Base-by-base conservation (phyloP, 2,113 vertebrate genomes). In the Bubalus kerabau region DNA sequence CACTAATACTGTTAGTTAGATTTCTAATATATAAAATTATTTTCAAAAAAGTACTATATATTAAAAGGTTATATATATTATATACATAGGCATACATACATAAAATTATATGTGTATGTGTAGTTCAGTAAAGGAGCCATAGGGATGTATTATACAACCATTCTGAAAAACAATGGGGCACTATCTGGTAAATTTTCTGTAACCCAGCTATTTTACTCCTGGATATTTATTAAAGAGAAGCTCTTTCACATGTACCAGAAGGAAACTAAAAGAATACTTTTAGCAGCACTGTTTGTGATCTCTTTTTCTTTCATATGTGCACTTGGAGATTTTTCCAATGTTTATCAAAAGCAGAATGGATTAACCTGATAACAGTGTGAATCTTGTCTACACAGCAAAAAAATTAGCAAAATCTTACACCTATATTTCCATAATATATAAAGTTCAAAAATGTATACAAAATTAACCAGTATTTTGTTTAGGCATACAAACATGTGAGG, bases 1-100 rank as follows among this genome's bases (percentile, higher is more conserved):
- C 32, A 62, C 14, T 90, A 89, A 90, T 64, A 84, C 32, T 90
- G 28, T 94, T 91, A 67, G 90, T 97, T 95, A 95, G 43, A 89
- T 96, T 97, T 96, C 67, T 87, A 91, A 2, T 48, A 83, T 19
- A 92, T 52, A 91, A 80, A 83, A 80, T 91, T 26, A 43, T 71
- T 96, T 96, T 71, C 60, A 81, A 13, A 85, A 84, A 94, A 90
- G 7, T 64, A 78, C 12, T 30, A 81, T 59, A 48, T 57, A 80
- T 48, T 43, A 87, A 80, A 86, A 46, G 36, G 71, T 21, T 90
- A 95, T 81, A 36, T 36, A 16, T 15, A 52, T 48, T 26, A 57
- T 67, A 28, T 59, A 60, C 23, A 76, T 15, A 76, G 12, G 12
- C 40, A 76, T 43, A 43, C 40, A 76, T 26, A 76, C 23, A 43